These are phyloP conservation scores for Chorisops tibialis DNA, from an alignment of 2,888 invertebrate genomes.

Conservation along the genomic window DNA sequence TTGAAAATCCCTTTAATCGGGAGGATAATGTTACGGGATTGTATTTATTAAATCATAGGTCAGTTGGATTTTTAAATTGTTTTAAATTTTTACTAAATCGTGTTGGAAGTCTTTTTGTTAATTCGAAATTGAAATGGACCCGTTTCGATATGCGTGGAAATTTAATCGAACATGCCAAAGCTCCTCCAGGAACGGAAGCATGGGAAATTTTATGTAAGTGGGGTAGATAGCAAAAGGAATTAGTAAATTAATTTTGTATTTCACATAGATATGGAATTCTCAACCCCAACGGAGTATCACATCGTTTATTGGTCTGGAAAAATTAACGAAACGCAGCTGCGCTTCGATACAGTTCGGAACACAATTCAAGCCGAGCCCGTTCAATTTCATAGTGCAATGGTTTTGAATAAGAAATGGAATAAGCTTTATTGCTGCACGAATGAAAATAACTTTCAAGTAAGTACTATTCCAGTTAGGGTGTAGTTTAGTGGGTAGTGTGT, in stretches of 20 bases:
- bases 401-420: constrained; percentile 64
- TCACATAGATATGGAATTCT: constrained; percentile 66
- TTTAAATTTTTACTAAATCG: too few species aligned
- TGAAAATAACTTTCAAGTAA: constrained; percentile 60
- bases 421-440: constrained; percentile 68
- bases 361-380: constrained; percentile 39
- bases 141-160: constrained; percentile 76
- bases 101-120: constrained; percentile 65
- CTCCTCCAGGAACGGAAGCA: constrained; percentile 57
- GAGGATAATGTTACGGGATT: constrained; percentile 60
- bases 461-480: background rate
- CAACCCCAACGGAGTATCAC: constrained; percentile 64
- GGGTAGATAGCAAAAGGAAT: background rate
- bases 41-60: constrained; percentile 63
- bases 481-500: too few species aligned
- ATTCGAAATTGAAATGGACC: constrained; percentile 73
- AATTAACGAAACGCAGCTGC: constrained; percentile 70
- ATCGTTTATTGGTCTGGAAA: constrained; percentile 79
- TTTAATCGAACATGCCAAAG: constrained; percentile 58
- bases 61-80: too few species aligned
- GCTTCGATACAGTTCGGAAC: constrained; percentile 60
- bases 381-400: constrained; percentile 57
- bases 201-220: constrained; percentile 72
- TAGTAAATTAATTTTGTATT: background rate
- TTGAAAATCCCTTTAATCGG: constrained; percentile 78